Conservation (phyloP, 2,888 invertebrate genomes). For the Acanthococcus lagerstroemiae region DNA sequence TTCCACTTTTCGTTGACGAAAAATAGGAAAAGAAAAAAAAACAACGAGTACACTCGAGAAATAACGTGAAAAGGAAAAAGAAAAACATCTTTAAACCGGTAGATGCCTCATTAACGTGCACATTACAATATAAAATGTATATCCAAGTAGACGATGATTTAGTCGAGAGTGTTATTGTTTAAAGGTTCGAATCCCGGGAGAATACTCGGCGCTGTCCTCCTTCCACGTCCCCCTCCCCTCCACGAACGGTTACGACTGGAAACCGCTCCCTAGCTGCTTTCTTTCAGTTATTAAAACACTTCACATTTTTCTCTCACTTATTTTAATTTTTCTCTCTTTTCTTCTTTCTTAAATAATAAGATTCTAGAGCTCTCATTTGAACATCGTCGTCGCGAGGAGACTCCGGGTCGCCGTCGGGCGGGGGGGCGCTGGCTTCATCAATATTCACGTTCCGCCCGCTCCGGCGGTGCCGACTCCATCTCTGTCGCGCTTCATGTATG, state of each 20-base stretch:
- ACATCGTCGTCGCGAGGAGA: slow-evolving; percentile 19
- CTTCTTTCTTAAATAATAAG: slow-evolving; percentile 30
- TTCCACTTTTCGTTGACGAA: no score
- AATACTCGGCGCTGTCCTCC: slow-evolving; percentile 10
- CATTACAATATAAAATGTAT: slow-evolving; percentile 30
- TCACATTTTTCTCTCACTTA: slow-evolving; percentile 34
- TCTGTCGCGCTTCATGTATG: slow-evolving; percentile 29
- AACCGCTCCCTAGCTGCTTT: slow-evolving; percentile 25
- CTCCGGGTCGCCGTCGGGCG: slow-evolving; percentile 1
- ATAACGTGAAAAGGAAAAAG: slow-evolving; percentile 18
- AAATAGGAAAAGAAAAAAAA: no score
- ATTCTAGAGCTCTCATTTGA: slow-evolving; percentile 30
- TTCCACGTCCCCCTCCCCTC: slow-evolving; percentile 4
- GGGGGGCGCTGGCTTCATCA: slow-evolving; percentile 33
- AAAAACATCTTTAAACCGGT: slow-evolving; percentile 29
- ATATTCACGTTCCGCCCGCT: slow-evolving; percentile 35
- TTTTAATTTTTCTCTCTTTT: slow-evolving; percentile 29
- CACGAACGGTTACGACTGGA: slow-evolving; percentile 14
- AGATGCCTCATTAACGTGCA: slow-evolving; percentile 30
- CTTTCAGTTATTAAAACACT: slow-evolving; percentile 35
- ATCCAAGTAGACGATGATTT: slow-evolving; percentile 29
- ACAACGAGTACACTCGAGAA: slow-evolving; percentile 15
- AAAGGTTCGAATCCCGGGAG: slow-evolving; percentile 27
- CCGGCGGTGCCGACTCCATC: slow-evolving; percentile 11
- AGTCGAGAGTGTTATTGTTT: slow-evolving; percentile 30